Percentiles rank a stretch among this genome's conserved stretches.
Conservation (phyloP, 2,797 vertebrate genomes). For the Chloroceryle amazona region DNA sequence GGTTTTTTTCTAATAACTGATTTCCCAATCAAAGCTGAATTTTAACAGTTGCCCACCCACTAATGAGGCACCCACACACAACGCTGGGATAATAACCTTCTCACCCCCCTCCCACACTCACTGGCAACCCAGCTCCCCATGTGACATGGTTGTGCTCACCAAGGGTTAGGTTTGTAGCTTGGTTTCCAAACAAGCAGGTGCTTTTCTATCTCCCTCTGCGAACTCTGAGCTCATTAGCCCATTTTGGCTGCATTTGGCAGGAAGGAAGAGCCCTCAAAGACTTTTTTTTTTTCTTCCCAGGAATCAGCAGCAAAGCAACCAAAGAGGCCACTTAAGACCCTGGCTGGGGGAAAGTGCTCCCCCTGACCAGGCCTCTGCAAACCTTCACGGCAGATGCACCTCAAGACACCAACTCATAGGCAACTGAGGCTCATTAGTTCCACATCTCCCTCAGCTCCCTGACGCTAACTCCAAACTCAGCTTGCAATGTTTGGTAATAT, state of each 20-base stretch:
- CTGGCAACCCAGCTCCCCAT: background rate
- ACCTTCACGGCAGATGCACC: rapidly evolving
- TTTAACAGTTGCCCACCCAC: slow-evolving; percentile 14
- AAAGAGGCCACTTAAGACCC: background rate
- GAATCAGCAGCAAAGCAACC: background rate
- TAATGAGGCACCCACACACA: background rate
- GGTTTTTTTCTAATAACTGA: background rate
- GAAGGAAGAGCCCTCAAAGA: background rate
- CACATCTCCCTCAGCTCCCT: rapidly evolving
- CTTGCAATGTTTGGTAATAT: background rate
- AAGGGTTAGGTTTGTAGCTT: background rate
- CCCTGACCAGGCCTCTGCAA: background rate
- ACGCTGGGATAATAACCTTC: background rate
- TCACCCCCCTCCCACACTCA: background rate
- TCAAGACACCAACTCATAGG: background rate
- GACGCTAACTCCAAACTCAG: background rate
- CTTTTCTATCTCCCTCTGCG: background rate
- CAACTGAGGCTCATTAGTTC: background rate
- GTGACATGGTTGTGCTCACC: background rate
- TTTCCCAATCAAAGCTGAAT: background rate
- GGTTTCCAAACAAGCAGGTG: background rate
- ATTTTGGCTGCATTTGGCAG: background rate
- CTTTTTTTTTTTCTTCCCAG: background rate
- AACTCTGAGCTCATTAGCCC: background rate
- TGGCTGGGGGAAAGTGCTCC: background rate